Percentiles rank a stretch among this genome's conserved stretches.
Conservation (phyloP, 2,113 vertebrate genomes). For the Serranochromis macrocephalus region DNA sequence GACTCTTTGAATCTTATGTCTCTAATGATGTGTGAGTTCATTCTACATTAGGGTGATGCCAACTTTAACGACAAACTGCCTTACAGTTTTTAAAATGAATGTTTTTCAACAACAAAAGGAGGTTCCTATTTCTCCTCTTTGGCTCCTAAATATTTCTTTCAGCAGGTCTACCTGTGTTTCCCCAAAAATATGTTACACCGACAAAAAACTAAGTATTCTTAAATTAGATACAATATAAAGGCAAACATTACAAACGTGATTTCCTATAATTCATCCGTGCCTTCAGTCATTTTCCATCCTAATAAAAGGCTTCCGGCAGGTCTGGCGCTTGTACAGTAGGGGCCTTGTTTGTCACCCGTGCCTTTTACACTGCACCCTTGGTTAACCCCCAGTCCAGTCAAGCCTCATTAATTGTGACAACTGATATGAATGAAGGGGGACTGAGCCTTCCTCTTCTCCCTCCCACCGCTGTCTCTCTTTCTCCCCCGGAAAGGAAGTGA, state of each 20-base stretch:
- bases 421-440: conserved; percentile 53
- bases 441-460: conserved; percentile 35
- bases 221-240: neutral
- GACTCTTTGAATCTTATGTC: neutral
- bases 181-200: neutral
- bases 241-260: neutral
- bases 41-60: neutral
- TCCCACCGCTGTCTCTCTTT: conserved; percentile 50
- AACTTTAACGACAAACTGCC: neutral
- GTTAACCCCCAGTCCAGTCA: conserved; percentile 55
- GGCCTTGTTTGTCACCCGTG: conserved; percentile 52
- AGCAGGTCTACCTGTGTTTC: neutral
- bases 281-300: neutral
- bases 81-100: neutral
- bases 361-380: conserved; percentile 43
- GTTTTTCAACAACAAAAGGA: neutral
- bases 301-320: conserved; percentile 54
- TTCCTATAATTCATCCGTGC: neutral
- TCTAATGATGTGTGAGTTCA: neutral
- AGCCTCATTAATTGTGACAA: conserved; percentile 59
- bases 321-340: conserved; percentile 37
- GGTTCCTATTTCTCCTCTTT: neutral
- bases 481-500: conserved; percentile 71
- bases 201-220: neutral
- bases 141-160: neutral